Percentiles rank a stretch among this genome's conserved stretches.
Evolutionary conservation across 2,113 vertebrate genomes (phyloP).

Genomic region (Andinoacara biseriatus): DNA sequence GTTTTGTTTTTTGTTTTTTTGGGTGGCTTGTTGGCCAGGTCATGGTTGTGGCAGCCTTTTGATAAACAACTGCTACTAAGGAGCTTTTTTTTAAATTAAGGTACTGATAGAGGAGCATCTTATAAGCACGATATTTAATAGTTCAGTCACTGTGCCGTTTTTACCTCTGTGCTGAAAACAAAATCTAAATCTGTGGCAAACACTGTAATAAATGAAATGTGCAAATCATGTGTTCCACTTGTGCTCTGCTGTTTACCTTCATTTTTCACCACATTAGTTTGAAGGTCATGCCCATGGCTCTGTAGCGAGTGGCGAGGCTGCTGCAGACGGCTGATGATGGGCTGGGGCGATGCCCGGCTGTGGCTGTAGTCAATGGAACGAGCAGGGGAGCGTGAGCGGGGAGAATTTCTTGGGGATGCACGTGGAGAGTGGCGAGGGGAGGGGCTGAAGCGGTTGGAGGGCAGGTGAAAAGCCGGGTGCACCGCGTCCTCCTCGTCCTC

Average conservation of each 20-base stretch:
- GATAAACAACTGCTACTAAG: neutral
- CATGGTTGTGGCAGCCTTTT: neutral
- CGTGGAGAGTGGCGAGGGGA: conserved; percentile 94
- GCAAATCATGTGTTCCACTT: neutral
- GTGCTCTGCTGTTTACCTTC: conserved; percentile 84
- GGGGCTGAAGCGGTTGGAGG: conserved; percentile 91
- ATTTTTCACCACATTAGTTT: conserved; percentile 92
- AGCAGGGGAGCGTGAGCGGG: conserved; percentile 93
- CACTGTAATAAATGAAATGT: neutral
- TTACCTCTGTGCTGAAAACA: neutral
- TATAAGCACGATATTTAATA: neutral
- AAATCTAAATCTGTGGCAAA: neutral
- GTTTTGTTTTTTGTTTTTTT: neutral
- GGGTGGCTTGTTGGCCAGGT: neutral
- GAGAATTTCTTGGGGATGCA: conserved; percentile 93
- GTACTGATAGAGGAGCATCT: too few species aligned
- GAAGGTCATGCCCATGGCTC: conserved; percentile 90
- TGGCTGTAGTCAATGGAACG: conserved; percentile 90
- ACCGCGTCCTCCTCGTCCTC: conserved; percentile 94
- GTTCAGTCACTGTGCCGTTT: too few species aligned
- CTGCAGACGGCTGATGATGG: conserved; percentile 94
- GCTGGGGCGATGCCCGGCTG: conserved; percentile 89
- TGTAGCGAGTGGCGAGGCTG: conserved; percentile 96
- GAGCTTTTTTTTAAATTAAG: too few species aligned
- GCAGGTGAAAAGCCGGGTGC: conserved; percentile 87